phyloP scores from a whole-genome alignment of 2,797 vertebrate genomes.

The Avahi laniger region DNA sequence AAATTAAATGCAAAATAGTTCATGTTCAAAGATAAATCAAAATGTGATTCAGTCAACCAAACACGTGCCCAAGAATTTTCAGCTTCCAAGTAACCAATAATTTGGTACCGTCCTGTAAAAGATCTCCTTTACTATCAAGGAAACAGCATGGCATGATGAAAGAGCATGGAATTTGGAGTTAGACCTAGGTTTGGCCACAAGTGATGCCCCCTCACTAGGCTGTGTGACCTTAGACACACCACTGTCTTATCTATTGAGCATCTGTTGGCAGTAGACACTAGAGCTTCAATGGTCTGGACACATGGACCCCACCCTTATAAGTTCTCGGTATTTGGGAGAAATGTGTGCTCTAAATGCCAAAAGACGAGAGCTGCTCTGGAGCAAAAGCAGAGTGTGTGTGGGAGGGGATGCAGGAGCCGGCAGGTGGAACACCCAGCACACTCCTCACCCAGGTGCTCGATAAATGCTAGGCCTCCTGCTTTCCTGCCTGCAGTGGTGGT shows the following conservation, averaged over 20 bases:
- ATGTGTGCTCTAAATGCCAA: not conserved
- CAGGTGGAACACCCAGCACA: not conserved
- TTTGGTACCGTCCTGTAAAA: not conserved
- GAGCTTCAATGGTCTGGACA: not conserved
- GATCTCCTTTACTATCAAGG: not conserved
- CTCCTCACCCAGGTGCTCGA: not conserved
- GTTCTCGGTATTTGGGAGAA: not conserved
- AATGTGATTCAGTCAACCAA: not conserved
- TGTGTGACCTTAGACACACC: not conserved
- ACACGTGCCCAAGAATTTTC: not conserved
- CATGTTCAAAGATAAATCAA: not conserved
- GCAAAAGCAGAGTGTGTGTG: not conserved
- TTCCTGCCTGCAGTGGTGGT: not conserved
- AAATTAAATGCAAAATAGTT: not conserved
- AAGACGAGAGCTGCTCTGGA: not conserved
- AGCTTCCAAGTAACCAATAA: not conserved
- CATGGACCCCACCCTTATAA: not conserved
- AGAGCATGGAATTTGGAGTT: not conserved
- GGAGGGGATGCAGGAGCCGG: not conserved
- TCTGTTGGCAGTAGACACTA: not conserved
- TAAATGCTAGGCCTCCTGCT: not conserved
- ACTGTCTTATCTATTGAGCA: not conserved
- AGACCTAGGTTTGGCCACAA: not conserved
- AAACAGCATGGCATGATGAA: not conserved
- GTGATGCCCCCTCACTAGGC: not conserved